Evolutionary conservation across 1,140 invertebrate genomes (phyloP).

Genomic region (Solenopsis invicta): DNA sequence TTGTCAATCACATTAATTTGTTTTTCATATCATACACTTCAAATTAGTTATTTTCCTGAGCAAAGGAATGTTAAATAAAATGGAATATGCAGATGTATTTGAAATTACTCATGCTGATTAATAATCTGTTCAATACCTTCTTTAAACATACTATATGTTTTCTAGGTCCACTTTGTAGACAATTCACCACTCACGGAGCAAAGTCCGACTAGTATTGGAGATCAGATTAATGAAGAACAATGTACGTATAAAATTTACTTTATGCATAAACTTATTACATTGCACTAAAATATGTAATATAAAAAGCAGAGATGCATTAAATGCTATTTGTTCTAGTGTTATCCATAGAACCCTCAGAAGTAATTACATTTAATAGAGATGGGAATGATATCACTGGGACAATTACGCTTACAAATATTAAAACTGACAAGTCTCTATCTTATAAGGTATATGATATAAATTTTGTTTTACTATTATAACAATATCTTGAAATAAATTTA

Average conservation of each 20-base stretch:
- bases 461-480: conserved; percentile 15
- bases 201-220: conserved; percentile 77
- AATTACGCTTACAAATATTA: conserved; percentile 90
- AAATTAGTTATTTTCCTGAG: conserved; percentile 8
- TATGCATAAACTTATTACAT: conserved; percentile 65
- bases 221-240: conserved; percentile 79
- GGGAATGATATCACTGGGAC: conserved; percentile 89
- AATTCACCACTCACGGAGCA: conserved; percentile 87
- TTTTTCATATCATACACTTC: conserved; percentile 5
- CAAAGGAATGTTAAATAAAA: not conserved
- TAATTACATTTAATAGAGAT: conserved; percentile 89
- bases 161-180: conserved; percentile 89
- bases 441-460: conserved; percentile 89
- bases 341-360: conserved; percentile 86
- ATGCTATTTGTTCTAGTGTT: conserved; percentile 81
- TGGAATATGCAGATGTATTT: conserved; percentile 26
- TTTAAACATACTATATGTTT: conserved; percentile 42
- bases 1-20: not conserved
- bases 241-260: conserved; percentile 75
- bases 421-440: conserved; percentile 89
- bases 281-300: conserved; percentile 16
- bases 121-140: not conserved
- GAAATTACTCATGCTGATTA: conserved; percentile 1
- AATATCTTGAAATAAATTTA: conserved; percentile 29
- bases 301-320: not conserved